Conservation (phyloP, 2,113 vertebrate species). For the Salvelinus sp. region DNA sequence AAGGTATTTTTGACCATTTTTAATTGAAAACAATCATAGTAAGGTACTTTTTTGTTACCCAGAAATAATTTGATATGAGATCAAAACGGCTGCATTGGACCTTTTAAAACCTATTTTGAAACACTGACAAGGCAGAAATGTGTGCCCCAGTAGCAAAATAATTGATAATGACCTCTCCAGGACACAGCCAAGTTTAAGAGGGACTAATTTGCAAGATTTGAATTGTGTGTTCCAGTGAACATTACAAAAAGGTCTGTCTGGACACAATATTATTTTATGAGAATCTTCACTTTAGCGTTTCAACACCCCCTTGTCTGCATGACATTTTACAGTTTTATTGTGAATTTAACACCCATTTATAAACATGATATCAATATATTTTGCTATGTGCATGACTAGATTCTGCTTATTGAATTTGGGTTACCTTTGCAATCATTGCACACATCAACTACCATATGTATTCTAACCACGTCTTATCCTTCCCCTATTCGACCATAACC, state of each 20-base stretch:
- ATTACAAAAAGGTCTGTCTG: background rate
- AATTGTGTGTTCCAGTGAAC: background rate
- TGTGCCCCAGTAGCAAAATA: no score
- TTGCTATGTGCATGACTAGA: background rate
- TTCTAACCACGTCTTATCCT: constrained; percentile 65
- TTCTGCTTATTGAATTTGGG: background rate
- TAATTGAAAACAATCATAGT: no score
- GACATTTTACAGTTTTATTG: background rate
- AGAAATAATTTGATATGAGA: no score
- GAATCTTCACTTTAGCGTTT: background rate
- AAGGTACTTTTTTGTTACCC: no score
- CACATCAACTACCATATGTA: constrained; percentile 33
- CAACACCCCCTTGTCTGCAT: background rate
- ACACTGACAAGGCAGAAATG: no score
- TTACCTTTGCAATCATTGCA: constrained; percentile 69
- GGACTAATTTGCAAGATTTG: background rate
- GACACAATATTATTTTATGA: background rate
- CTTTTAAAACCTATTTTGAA: no score
- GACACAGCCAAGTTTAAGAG: no score
- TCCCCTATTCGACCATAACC: constrained; percentile 12
- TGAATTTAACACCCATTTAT: background rate
- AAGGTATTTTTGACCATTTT: no score
- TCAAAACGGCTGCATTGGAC: no score
- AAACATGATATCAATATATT: background rate
- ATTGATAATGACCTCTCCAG: no score